A percentile compares a stretch with the other conserved stretches of the same genome.
These are phyloP conservation scores for Diadophis punctatus DNA, from an alignment of 2,113 vertebrate genomes.

Conservation along the genomic window DNA sequence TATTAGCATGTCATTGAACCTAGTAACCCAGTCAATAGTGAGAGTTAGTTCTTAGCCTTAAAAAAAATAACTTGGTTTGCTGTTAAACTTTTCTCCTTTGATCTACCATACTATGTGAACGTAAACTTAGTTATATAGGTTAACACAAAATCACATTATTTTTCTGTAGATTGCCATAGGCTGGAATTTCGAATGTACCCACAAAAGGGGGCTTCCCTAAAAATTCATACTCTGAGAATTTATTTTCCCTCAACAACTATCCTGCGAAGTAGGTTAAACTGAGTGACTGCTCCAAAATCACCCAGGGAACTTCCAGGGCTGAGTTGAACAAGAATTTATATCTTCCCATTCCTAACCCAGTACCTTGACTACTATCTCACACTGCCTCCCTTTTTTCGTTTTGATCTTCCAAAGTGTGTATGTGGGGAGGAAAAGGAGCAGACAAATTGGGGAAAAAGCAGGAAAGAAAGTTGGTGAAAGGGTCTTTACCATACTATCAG, in stretches of 20 bases:
- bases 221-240: neutral
- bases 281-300: neutral
- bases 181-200: neutral
- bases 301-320: neutral
- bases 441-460: neutral
- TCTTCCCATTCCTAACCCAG: neutral
- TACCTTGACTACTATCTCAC: neutral
- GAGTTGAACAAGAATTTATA: neutral
- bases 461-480: neutral
- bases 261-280: neutral
- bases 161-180: neutral
- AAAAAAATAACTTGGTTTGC: neutral
- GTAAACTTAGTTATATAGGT: neutral
- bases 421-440: neutral
- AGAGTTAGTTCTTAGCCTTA: neutral
- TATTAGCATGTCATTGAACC: neutral
- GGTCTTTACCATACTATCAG: neutral
- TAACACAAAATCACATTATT: neutral
- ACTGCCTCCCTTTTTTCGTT: neutral
- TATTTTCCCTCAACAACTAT: neutral
- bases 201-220: neutral
- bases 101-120: neutral
- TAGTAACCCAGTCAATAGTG: neutral
- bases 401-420: neutral
- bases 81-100: neutral